Evolutionary conservation across 2,888 invertebrate genomes (phyloP).

Genomic region (Drosophila flavopinicola): DNA sequence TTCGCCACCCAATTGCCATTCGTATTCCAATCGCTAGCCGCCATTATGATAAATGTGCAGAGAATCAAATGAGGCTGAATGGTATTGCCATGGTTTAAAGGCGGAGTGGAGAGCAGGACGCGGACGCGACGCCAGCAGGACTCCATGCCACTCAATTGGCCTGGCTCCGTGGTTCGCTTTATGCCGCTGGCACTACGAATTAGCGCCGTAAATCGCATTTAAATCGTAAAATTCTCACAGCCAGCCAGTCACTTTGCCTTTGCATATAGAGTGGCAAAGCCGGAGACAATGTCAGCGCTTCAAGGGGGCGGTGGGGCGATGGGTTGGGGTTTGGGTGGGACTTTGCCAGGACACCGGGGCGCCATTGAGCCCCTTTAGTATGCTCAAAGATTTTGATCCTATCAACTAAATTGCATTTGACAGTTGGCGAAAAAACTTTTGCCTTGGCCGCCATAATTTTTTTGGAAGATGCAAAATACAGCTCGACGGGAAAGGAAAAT

Average conservation of each 20-base stretch:
- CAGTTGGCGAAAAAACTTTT: conserved; percentile 80
- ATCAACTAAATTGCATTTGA: conserved; percentile 84
- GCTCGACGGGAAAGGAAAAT: conserved; percentile 19
- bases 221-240: conserved; percentile 77
- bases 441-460: conserved; percentile 60
- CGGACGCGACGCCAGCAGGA: conserved; percentile 25
- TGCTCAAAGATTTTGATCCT: conserved; percentile 81
- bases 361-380: conserved; percentile 30
- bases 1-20: neutral
- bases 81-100: conserved; percentile 60
- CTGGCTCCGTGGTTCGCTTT: conserved; percentile 27
- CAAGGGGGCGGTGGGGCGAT: neutral
- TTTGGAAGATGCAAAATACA: conserved; percentile 13
- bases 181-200: conserved; percentile 72
- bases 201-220: conserved; percentile 80
- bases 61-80: conserved; percentile 73
- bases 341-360: conserved; percentile 7
- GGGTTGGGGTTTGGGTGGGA: neutral
- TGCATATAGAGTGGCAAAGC: conserved; percentile 57
- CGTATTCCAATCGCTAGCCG: conserved; percentile 12
- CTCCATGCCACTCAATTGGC: conserved; percentile 53
- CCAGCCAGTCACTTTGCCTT: conserved; percentile 70
- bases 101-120: conserved; percentile 16
- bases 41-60: conserved; percentile 72
- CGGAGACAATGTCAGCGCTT: conserved; percentile 32